Base-by-base conservation (phyloP, 2,888 invertebrate genomes). In the Cephus nigrinus region DNA sequence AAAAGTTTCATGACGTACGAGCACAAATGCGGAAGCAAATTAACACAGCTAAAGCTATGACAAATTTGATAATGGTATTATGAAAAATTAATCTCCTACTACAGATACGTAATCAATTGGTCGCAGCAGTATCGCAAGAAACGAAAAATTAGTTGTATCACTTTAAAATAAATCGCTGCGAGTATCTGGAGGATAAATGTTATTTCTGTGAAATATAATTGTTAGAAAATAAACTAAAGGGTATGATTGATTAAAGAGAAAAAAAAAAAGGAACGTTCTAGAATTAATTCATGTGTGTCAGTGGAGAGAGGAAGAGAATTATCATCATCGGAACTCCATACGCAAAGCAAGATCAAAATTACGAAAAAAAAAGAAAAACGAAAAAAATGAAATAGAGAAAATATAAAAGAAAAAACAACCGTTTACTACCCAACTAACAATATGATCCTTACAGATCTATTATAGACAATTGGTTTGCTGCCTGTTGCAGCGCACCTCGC, bases 391-490 rank as follows among this genome's bases (percentile, higher is more conserved):
- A 68, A 75, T 74, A 33, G 74, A 32, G 71, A 30, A 75, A 78
- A 75, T 78, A 31, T 68, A 75, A 77, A 75, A 78, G 75, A 73
- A 30, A 31, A 35, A 69, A 68, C 77, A 35, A 77, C 74, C 69
- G 77, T 73, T 40, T 69, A 74, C 74, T 69, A 55, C 77, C 74
- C 35, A 31, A 74, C 74, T 69, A 74, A 77, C 69, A 55, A 75
- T 34, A 76, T 71, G n/a, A 76, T 73, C 73, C 73, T 33, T 35
- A 73, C 33, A 73, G 76, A 73, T 55, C 76, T 76, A 73, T 55
- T 55, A 55, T 73, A 40, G 73, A 76, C 73, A 76, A 55, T 68
- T 11, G 76, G 34, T 76, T 76, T 32, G 71, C 76, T 30, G 11
- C 71, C 76, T 55, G 35, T 35, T 23, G 32, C 68, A 74, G 73